A percentile compares a stretch with the other conserved stretches of the same genome.
Conservation (phyloP, 2,113 vertebrate genomes). For the Lagopus leucura region DNA sequence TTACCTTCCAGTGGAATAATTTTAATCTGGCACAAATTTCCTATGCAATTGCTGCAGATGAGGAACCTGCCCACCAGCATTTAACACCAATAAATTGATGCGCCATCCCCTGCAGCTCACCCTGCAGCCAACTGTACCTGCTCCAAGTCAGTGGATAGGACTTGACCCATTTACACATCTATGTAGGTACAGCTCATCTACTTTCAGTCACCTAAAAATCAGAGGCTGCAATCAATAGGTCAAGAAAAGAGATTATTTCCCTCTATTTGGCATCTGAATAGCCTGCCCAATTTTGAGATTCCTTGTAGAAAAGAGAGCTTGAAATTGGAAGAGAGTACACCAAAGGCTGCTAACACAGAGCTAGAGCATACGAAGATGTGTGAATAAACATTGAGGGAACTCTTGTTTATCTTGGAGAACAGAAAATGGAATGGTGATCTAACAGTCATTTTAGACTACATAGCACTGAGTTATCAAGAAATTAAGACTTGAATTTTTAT, state of each 20-base stretch:
- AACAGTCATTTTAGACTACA: too few species aligned
- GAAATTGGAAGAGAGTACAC: not conserved
- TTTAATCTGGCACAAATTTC: constrained; percentile 10
- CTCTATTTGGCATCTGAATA: not conserved
- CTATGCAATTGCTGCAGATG: not conserved
- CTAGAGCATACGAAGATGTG: not conserved
- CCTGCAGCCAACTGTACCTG: not conserved
- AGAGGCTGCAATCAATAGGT: not conserved
- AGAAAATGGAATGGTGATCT: too few species aligned
- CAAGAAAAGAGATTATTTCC: not conserved
- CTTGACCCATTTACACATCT: not conserved
- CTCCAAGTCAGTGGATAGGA: not conserved
- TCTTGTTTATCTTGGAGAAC: too few species aligned
- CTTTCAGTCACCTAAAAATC: not conserved
- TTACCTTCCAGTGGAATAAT: not conserved
- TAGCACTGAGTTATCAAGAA: too few species aligned
- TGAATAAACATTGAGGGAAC: not conserved
- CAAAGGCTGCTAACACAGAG: not conserved
- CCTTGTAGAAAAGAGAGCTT: not conserved
- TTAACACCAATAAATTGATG: not conserved
- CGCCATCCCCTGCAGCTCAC: not conserved
- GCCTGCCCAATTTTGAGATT: not conserved
- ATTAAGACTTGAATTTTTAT: too few species aligned
- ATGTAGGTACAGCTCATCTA: not conserved
- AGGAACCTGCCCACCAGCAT: not conserved